These are phyloP conservation scores for Gopherus evgoodei DNA, from an alignment of 2,113 vertebrate species.

Conservation along the genomic window DNA sequence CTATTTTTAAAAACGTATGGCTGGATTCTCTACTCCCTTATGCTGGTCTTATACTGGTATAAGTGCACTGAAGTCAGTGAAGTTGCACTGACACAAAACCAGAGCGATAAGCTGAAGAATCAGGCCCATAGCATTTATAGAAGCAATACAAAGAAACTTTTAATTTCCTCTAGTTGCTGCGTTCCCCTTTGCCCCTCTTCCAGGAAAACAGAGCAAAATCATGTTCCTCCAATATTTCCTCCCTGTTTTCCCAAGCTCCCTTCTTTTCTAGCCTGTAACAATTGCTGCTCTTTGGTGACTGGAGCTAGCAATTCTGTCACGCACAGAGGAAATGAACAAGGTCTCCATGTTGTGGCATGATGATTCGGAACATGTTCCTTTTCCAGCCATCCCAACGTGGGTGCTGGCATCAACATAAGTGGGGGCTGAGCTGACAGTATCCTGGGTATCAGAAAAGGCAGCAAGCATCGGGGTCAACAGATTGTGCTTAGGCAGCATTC, in stretches of 20 bases:
- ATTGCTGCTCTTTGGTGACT: neutral
- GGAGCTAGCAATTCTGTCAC: neutral
- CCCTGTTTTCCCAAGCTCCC: slow-evolving; percentile 14
- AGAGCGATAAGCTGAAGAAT: neutral
- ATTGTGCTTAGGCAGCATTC: neutral
- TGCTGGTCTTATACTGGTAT: slow-evolving; percentile 12
- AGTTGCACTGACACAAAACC: slow-evolving; percentile 13
- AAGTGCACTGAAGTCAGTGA: neutral
- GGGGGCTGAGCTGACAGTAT: neutral
- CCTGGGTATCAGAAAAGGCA: too few species aligned
- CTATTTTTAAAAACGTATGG: neutral
- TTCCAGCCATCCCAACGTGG: neutral
- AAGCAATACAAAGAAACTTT: slow-evolving; percentile 14
- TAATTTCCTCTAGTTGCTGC: slow-evolving; percentile 7
- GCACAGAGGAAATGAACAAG: neutral
- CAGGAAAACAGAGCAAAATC: slow-evolving; percentile 43
- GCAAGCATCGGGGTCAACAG: neutral
- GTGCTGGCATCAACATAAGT: neutral
- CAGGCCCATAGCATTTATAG: neutral
- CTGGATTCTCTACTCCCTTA: neutral
- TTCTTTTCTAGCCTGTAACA: neutral
- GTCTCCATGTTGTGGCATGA: neutral
- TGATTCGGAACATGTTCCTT: neutral
- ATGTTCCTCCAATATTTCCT: slow-evolving; percentile 27
- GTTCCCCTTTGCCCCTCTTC: slow-evolving; percentile 18